Base-by-base conservation (phyloP, 2,113 vertebrate genomes). In the Seriola aureovittata region DNA sequence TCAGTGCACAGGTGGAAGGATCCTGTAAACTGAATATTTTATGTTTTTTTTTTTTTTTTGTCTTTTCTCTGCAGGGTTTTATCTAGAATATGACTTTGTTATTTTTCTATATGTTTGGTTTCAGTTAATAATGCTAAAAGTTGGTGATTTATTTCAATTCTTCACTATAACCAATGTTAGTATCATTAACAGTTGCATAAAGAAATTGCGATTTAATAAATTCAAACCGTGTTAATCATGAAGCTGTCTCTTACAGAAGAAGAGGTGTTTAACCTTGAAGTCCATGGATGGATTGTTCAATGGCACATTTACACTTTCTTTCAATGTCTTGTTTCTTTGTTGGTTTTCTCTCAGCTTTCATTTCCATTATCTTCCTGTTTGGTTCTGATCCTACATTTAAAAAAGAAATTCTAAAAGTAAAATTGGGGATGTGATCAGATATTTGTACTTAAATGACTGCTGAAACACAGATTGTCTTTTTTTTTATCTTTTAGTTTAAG, bases 51-150 rank as follows among this genome's bases (percentile, higher is more conserved):
- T 29, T 42, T 21, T 2, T 32, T 10, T 14, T 34, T 29, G 29
- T 29, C 29, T 29, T 2, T 12, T 42, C 25, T 13, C 3, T 46
- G 19, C 42, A 36, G 46, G 4, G 2, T 36, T 70, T 74, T 19
- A 64, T 85, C 50, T 71, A 70, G 66, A 71, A 80, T 36, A 71
- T 71, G 65, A 58, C 65, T 79, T 84, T 64, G 16, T 80, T 70
- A 7, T 19, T 50, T 38, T 66, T 66, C 7, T 44, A 21, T 4
- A 4, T 16, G 6, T 67, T 68, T 62, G 23, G 73, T 55, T 62
- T 34, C 5, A 0, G n/a, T 66, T 48, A 32, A n/a, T 17, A 3
- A 50, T 58, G 23, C 16, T 50, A n/a, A 42, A 71, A 11, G 5
- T 5, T 58, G 3, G 10, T 38, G 16, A 40, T 48, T 67, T 3